Evolutionary conservation across 2,113 vertebrate species (phyloP), one percentile per base, ranked within the genome.

Genomic region (Callipepla squamata): DNA sequence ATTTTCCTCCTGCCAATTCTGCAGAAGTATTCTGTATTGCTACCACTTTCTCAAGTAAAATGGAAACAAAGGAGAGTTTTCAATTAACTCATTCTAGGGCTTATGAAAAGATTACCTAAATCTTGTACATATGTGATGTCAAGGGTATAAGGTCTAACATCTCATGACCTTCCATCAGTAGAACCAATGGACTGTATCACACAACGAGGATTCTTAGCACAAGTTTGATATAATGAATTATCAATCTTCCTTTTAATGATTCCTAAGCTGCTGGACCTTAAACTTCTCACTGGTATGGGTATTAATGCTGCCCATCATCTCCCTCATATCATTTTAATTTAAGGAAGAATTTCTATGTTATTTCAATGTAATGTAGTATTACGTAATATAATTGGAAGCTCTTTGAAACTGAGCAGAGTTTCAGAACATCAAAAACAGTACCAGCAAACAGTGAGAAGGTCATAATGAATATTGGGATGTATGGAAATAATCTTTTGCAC

Each of bases 391-490:
- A 91, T 83, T 91, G 79, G 72, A 91, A 92, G 34, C 79, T 68
- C 25, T 67, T 89, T 80, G 82, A 85, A 94, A 93, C 75, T 48
- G 42, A 92, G 57, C 20, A 30, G 63, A 77, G 59, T 63, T 36
- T 40, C 81, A 81, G 81, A 93, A 87, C 65, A 80, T 95, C 36
- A 82, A 82, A 89, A 91, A 30, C 67, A 78, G 90, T 96, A 85
- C 82, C 93, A 83, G 63, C 18, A 89, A 91, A 91, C 28, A n/a
- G 42, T 44, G 25, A 18, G 91, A 94, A 94, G 92, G 91, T 92
- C 89, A 68, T 92, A 93, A 87, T 89, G 92, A 91, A 70, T 89
- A 81, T 91, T 80, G 70, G 55, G 59, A 51, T 83, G 34, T 59
- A 83, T 89, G 59, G 75, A 91, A 94, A 92, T 94, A 74, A 72